These are phyloP conservation scores for Aurelia sp. DNA, from an alignment of 30 jellyfish, hydroid and myxozoan genomes.

Conservation along the genomic window DNA sequence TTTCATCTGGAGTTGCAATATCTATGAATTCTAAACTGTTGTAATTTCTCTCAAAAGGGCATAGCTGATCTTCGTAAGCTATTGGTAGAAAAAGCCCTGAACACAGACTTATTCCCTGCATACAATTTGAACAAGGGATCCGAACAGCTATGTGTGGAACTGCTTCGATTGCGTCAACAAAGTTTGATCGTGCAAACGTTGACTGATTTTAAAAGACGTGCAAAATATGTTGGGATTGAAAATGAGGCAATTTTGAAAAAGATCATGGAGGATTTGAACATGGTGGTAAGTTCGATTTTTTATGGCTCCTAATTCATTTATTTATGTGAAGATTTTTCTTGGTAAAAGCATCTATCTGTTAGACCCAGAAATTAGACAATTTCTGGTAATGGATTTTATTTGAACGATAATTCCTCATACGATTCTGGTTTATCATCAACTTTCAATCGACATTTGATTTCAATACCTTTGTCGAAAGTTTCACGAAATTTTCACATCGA, in stretches of 20 bases:
- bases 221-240: conserved; percentile 67
- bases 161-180: conserved; percentile 64
- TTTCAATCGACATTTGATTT: too few species aligned
- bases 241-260: conserved; percentile 64
- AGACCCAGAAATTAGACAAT: too few species aligned
- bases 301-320: not conserved
- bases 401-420: too few species aligned
- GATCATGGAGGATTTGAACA: conserved; percentile 77
- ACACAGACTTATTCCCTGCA: conserved; percentile 64
- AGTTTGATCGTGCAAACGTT: conserved; percentile 75
- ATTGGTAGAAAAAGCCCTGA: conserved; percentile 65
- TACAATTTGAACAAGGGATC: conserved; percentile 54
- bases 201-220: conserved; percentile 59
- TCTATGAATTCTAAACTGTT: too few species aligned
- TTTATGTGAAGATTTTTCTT: too few species aligned
- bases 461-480: too few species aligned
- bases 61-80: conserved; percentile 80
- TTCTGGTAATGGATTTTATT: too few species aligned
- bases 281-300: conserved; percentile 65
- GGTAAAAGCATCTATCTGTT: too few species aligned
- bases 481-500: too few species aligned
- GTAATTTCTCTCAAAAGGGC: conserved; percentile 65
- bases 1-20: too few species aligned
- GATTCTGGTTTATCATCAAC: too few species aligned
- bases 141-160: conserved; percentile 76